These are phyloP conservation scores for Percina caprodes DNA, from an alignment of 2,113 vertebrate species.

Conservation along the genomic window DNA sequence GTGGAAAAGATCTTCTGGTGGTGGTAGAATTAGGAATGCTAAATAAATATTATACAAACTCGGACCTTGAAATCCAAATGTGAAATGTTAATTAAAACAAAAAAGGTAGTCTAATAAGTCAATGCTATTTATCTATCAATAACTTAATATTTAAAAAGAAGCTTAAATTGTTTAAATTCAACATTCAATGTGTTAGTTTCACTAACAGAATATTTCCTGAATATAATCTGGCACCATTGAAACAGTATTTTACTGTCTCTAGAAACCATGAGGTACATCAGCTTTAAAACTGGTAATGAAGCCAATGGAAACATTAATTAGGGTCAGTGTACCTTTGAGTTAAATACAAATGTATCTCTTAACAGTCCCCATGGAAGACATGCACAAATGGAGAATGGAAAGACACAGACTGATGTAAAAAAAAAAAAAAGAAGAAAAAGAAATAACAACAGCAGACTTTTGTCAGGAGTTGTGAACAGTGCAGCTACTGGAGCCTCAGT, in stretches of 20 bases:
- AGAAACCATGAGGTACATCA: constrained; percentile 29
- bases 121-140: background rate
- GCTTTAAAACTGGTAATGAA: constrained; percentile 1
- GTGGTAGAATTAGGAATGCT: background rate
- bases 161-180: background rate
- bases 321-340: background rate
- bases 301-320: background rate
- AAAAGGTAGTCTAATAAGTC: background rate
- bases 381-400: background rate
- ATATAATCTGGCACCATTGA: background rate
- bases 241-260: background rate
- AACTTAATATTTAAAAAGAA: background rate
- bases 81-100: background rate
- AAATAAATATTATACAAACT: background rate
- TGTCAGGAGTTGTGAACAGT: constrained; percentile 37
- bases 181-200: constrained; percentile 35
- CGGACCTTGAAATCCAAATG: background rate
- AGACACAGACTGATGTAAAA: background rate
- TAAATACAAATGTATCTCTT: background rate
- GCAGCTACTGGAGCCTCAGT: constrained; percentile 28
- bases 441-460: background rate
- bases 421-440: background rate
- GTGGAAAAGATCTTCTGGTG: background rate
- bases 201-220: constrained; percentile 14
- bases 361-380: background rate